Percentiles rank a stretch among this genome's conserved stretches.
These are phyloP conservation scores for Okamejei kenojei DNA, from an alignment of 2,797 vertebrate species.

Conservation along the genomic window DNA sequence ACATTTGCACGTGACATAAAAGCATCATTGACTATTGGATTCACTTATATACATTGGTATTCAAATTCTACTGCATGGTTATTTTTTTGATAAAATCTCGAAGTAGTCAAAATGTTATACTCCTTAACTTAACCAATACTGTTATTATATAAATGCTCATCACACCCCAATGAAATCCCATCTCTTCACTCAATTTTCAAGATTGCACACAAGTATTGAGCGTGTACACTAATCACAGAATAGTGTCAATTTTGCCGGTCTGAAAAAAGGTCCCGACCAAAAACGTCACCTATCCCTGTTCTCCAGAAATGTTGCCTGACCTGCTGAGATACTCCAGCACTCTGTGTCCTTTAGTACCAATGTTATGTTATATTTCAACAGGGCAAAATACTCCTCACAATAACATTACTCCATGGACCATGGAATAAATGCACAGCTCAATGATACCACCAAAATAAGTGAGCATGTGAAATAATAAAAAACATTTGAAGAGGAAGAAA, in stretches of 20 bases:
- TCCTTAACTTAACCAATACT: neutral
- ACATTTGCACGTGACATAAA: no score
- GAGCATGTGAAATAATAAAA: no score
- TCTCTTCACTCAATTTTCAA: neutral
- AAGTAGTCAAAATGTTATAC: neutral
- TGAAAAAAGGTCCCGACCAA: no score
- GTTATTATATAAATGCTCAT: neutral
- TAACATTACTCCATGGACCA: neutral
- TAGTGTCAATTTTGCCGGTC: no score
- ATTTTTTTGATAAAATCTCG: neutral
- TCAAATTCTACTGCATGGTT: neutral
- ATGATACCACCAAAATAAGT: neutral
- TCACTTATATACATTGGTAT: neutral
- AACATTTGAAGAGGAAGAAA: neutral
- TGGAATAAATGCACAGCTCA: neutral
- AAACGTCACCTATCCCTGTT: no score
- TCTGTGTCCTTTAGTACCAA: neutral
- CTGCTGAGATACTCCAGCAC: no score
- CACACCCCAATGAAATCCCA: neutral
- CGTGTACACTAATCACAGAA: neutral
- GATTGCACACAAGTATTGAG: neutral
- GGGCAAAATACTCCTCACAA: neutral
- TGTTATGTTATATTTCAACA: neutral
- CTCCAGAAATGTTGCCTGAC: no score
- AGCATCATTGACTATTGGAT: neutral